A percentile compares a stretch with the other conserved stretches of the same genome.
phyloP scores from a whole-genome alignment of 1,140 invertebrate genomes.

The Panagrolaimus sp. region DNA sequence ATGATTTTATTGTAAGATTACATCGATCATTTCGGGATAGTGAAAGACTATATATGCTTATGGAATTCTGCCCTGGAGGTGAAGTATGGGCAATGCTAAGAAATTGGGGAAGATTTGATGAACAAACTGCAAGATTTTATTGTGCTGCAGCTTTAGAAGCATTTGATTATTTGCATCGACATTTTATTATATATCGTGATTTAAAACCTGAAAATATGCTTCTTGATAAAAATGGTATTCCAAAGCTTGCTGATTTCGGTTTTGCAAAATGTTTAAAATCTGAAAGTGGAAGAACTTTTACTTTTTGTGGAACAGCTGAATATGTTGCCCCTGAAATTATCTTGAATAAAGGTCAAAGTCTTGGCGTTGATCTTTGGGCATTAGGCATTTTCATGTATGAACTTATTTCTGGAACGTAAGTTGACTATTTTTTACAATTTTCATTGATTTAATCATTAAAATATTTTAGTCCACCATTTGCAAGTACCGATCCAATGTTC shows the following conservation, averaged over 20 bases:
- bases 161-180: constrained; percentile 42
- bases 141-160: constrained; percentile 48
- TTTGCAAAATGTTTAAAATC: constrained; percentile 39
- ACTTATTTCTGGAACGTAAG: constrained; percentile 40
- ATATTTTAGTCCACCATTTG: constrained; percentile 72
- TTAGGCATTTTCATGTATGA: constrained; percentile 47
- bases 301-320: constrained; percentile 58
- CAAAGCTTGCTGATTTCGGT: constrained; percentile 40
- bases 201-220: constrained; percentile 48
- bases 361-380: constrained; percentile 37
- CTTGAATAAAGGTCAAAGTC: constrained; percentile 75
- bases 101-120: constrained; percentile 70
- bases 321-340: constrained; percentile 65
- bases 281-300: constrained; percentile 39
- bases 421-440: not conserved
- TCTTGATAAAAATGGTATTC: constrained; percentile 40
- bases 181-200: constrained; percentile 39
- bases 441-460: too few species aligned
- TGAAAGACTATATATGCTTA: constrained; percentile 43
- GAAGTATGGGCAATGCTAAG: constrained; percentile 47
- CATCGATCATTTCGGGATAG: constrained; percentile 44
- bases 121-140: constrained; percentile 42
- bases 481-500: constrained; percentile 92
- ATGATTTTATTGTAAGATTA: constrained; percentile 45
- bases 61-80: constrained; percentile 50